Evolutionary conservation across 2,888 invertebrate genomes (phyloP).

Genomic region (Phania funesta): DNA sequence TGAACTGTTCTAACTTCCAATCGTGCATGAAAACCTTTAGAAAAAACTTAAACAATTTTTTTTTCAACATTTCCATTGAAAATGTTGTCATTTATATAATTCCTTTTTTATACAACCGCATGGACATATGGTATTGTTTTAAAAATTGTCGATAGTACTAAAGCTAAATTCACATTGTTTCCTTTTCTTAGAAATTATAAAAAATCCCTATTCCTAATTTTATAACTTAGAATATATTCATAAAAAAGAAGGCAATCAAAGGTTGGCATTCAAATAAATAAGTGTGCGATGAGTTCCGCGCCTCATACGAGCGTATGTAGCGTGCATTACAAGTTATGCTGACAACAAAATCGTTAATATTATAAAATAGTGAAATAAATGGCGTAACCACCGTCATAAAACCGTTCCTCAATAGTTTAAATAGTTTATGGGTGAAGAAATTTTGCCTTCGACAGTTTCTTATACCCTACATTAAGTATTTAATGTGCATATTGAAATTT

Average conservation of each 20-base stretch:
- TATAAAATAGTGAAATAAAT: slow-evolving; percentile 47
- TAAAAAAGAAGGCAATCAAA: no score
- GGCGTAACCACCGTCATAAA: slow-evolving; percentile 43
- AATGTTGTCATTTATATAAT: not conserved
- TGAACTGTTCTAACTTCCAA: slow-evolving; percentile 78
- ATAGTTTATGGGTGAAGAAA: not conserved
- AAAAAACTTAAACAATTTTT: slow-evolving; percentile 1
- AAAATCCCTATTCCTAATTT: no score
- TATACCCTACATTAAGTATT: no score
- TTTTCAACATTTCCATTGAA: not conserved
- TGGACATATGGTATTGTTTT: no score
- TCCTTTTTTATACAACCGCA: not conserved
- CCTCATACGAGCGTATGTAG: not conserved
- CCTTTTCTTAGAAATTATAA: no score
- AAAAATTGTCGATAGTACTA: no score
- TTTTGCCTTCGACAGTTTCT: not conserved
- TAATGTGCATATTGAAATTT: no score
- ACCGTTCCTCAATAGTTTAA: slow-evolving; percentile 2
- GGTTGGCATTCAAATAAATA: no score
- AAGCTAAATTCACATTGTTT: no score
- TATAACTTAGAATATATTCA: no score
- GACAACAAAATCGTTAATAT: slow-evolving; percentile 57
- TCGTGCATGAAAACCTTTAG: slow-evolving; percentile 74
- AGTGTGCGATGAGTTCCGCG: no score
- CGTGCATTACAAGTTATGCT: slow-evolving; percentile 16